phyloP scores from a whole-genome alignment of 2,888 invertebrate species.

The Agriopis marginaria region DNA sequence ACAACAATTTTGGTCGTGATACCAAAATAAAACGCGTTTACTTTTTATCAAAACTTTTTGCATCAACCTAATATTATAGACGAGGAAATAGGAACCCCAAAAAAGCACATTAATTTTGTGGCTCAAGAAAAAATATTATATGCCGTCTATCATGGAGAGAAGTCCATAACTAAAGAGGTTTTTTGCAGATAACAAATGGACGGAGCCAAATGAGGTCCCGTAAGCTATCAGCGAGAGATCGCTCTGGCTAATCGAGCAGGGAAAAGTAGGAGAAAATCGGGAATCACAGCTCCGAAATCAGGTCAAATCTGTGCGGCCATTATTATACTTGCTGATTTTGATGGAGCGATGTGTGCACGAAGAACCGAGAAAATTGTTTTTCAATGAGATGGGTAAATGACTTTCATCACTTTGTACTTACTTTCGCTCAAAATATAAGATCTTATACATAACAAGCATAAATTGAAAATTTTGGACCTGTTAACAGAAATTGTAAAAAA shows the following conservation, averaged over 20 bases:
- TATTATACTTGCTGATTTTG: constrained; percentile 23
- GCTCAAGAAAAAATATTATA: constrained; percentile 24
- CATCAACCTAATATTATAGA: constrained; percentile 7
- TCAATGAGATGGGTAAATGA: constrained; percentile 11
- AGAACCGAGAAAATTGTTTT: constrained; percentile 8
- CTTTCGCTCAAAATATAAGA: not conserved
- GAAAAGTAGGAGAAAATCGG: constrained; percentile 19
- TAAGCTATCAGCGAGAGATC: constrained; percentile 34
- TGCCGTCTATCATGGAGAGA: constrained; percentile 26
- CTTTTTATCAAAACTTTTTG: constrained; percentile 16
- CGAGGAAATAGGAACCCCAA: constrained; percentile 24
- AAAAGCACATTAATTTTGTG: constrained; percentile 31
- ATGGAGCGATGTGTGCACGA: constrained; percentile 18
- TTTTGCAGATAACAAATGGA: constrained; percentile 37
- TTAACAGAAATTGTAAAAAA: no score
- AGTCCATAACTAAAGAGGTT: constrained; percentile 34
- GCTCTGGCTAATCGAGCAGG: constrained; percentile 39
- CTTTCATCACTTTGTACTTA: not conserved
- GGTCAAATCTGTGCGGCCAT: constrained; percentile 34
- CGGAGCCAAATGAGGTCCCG: constrained; percentile 35
- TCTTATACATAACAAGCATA: not conserved
- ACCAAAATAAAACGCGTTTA: constrained; percentile 15
- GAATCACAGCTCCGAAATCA: constrained; percentile 36
- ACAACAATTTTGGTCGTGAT: not conserved
- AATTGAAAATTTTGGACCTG: no score